Conservation (phyloP, 1,140 invertebrate species). For the Drosophila elegans region DNA sequence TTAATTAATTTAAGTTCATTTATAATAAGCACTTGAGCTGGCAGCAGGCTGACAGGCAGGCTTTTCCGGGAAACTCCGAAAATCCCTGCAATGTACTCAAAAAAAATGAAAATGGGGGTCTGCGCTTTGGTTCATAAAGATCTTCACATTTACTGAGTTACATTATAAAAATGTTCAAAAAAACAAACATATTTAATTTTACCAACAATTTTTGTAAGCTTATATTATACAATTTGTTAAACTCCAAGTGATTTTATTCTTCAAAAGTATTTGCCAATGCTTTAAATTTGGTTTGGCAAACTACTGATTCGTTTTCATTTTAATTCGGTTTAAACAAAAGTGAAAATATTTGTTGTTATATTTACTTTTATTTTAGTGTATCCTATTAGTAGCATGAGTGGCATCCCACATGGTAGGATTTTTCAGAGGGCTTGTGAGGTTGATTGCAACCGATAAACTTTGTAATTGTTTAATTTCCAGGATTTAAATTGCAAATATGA, state of each 20-base stretch:
- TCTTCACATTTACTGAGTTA: too few species aligned
- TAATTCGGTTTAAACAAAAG: too few species aligned
- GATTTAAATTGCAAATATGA: conserved; percentile 84
- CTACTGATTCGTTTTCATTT: too few species aligned
- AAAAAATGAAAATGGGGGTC: not conserved
- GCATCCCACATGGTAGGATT: conserved; percentile 31
- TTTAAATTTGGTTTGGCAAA: too few species aligned
- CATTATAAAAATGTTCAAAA: too few species aligned
- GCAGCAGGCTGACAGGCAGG: conserved; percentile 29
- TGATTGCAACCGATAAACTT: conserved; percentile 79
- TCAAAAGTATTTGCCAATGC: too few species aligned
- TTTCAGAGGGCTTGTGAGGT: conserved; percentile 1
- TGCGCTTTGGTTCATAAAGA: too few species aligned
- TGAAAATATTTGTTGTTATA: not conserved
- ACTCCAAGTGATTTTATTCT: too few species aligned
- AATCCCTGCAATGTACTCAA: not conserved
- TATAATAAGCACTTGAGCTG: conserved; percentile 59
- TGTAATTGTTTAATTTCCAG: conserved; percentile 84
- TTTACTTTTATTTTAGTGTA: not conserved
- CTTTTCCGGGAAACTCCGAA: conserved; percentile 7
- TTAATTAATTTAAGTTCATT: conserved; percentile 82
- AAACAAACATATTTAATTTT: too few species aligned
- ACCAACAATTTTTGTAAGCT: too few species aligned
- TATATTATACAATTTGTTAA: too few species aligned
- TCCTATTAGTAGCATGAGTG: conserved; percentile 10